Evolutionary conservation across 2,888 invertebrate species (phyloP).

Genomic region (Xanthia icteritia): DNA sequence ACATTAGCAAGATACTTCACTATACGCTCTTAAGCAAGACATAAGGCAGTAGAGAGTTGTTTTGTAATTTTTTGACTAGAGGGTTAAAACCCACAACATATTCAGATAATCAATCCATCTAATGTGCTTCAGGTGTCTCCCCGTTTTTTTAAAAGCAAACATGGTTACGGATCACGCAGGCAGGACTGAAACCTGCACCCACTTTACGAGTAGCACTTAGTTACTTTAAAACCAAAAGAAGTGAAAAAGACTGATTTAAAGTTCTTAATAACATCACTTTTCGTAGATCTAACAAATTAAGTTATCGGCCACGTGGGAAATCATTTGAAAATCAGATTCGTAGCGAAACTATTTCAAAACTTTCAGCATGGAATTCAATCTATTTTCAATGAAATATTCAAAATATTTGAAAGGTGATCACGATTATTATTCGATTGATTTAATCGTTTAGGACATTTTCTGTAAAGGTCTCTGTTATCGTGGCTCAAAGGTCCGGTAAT

Average conservation of each 20-base stretch:
- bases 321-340: background rate
- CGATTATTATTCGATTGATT: conserved; percentile 66
- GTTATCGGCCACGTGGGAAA: background rate
- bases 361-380: conserved; percentile 44
- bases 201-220: background rate
- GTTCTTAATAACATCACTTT: background rate
- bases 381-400: conserved; percentile 63
- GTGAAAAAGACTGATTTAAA: background rate
- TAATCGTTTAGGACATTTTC: conserved; percentile 67
- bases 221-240: background rate
- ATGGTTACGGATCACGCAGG: background rate
- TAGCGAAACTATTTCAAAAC: background rate
- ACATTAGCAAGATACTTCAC: background rate
- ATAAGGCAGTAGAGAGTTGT: background rate
- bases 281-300: background rate
- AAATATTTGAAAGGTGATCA: conserved; percentile 73
- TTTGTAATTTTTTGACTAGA: background rate
- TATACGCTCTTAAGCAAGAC: background rate
- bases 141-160: background rate
- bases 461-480: conserved; percentile 66
- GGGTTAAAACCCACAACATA: background rate
- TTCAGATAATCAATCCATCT: background rate
- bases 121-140: background rate
- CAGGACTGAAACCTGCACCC: too few relatives aligned
- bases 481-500: conserved; percentile 67